Conservation (phyloP, 1,140 invertebrate species). For the Bombyx mandarina region DNA sequence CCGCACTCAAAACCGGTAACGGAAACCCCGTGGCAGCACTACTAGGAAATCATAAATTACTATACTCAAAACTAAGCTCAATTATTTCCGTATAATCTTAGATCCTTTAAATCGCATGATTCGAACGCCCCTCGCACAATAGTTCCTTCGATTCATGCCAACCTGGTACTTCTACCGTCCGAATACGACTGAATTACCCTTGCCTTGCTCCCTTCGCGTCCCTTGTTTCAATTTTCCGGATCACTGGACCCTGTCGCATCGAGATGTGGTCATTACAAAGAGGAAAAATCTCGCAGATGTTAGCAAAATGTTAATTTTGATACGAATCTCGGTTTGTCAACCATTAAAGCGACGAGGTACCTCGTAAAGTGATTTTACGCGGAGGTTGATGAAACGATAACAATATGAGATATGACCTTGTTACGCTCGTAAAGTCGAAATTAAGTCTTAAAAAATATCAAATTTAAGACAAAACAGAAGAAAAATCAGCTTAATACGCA, state of each 20-base stretch:
- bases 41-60: no score
- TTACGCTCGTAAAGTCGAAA: no score
- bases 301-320: constrained; percentile 18
- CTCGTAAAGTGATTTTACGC: no score
- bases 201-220: constrained; percentile 4
- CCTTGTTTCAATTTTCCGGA: constrained; percentile 66
- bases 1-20: no score
- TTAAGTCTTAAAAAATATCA: no score
- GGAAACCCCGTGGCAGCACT: no score
- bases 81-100: constrained; percentile 34
- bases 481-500: no score
- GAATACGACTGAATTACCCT: constrained; percentile 1
- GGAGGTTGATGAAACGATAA: no score
- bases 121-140: no score
- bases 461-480: no score
- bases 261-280: constrained; percentile 30
- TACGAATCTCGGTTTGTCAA: constrained; percentile 2
- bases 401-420: no score
- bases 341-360: neutral
- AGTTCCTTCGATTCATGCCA: neutral
- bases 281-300: constrained; percentile 33
- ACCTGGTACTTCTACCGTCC: constrained; percentile 8
- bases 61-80: constrained; percentile 1
- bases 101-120: no score
- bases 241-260: constrained; percentile 37